phyloP scores from a whole-genome alignment of 2,888 invertebrate genomes.

The Apodemia mormo region DNA sequence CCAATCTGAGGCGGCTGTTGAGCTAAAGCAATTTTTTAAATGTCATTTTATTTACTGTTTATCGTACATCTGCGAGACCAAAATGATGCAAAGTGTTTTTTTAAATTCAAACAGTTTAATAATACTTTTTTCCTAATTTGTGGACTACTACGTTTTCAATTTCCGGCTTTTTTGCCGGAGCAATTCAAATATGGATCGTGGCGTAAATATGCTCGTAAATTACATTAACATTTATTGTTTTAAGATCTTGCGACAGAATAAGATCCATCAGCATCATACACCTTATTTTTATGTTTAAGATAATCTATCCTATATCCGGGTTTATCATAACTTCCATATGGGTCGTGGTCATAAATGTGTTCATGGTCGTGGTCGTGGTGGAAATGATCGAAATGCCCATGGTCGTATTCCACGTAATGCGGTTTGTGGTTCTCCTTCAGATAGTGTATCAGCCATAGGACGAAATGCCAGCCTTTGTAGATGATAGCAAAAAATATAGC shows the following conservation, averaged over 20 bases:
- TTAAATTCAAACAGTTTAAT: too few relatives aligned
- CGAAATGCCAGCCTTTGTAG: conserved; percentile 65
- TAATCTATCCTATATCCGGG: conserved; percentile 35
- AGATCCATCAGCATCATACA: conserved; percentile 71
- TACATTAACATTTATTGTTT: background rate
- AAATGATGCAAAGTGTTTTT: too few relatives aligned
- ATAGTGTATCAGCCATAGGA: conserved; percentile 67
- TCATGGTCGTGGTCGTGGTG: conserved; percentile 32
- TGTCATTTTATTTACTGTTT: too few relatives aligned
- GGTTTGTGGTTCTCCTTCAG: conserved; percentile 52
- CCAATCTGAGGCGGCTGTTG: too few relatives aligned
- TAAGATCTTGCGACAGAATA: conserved; percentile 49
- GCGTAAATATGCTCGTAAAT: background rate
- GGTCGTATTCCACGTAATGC: conserved; percentile 54
- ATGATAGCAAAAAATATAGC: conserved; percentile 59
- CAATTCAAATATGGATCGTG: background rate
- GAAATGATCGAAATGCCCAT: conserved; percentile 42
- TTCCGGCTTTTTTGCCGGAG: too few relatives aligned
- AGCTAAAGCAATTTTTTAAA: too few relatives aligned
- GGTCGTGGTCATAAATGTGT: conserved; percentile 40
- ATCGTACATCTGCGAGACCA: too few relatives aligned
- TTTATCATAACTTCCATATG: conserved; percentile 39
- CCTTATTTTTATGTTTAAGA: conserved; percentile 31
- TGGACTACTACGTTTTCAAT: too few relatives aligned
- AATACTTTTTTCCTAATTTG: too few relatives aligned